Base-by-base conservation (phyloP, 2,888 invertebrate species). In the Diploptera punctata region DNA sequence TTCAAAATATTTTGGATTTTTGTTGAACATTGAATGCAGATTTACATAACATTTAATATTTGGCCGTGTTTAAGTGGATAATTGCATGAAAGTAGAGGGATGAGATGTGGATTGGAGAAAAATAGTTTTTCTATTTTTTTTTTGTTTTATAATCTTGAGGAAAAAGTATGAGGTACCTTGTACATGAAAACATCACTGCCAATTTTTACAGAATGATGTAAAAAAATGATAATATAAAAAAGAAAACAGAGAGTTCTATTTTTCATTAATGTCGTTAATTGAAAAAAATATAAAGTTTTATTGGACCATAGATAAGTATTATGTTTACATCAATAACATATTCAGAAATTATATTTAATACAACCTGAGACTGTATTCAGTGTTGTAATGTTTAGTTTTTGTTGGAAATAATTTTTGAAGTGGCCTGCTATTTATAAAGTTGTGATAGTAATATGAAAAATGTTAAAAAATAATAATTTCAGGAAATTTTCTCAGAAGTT, bases 131-230 rank as follows among this genome's bases (percentile, higher is more conserved):
- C 5, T 54, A 19, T 54, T 54, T 54, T 21, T 52, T 61, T 16
- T 10, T 61, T 43, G 33, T 33, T 62, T 62, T 62, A 38, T 62
- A 21, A 62, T 19, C 18, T 21, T 62, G 62, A 62, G 62, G 31
- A 61, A 61, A 33, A 62, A 62, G 62, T 62, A 19, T 62, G 43
- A 62, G 62, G 43, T 62, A 43, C 43, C 1, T 62, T 38, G 62
- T 62, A 62, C 43, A 62, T 19, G 62, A 62, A 62, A 52, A 43
- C 18, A 24, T 62, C 62, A 62, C 62, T 62, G 62, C 62, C 62
- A 62, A 62, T 62, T 62, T 62, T 62, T 62, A 62, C 62, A 21
- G 62, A 62, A 62, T 62, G 62, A 62, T 62, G 62, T 62, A 62
- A 62, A 62, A 33, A 38, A 43, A 19, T 49, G 24, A 52, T 52